These are phyloP conservation scores for Ecliptopera silaceata DNA, from an alignment of 2,888 invertebrate species.

Conservation along the genomic window DNA sequence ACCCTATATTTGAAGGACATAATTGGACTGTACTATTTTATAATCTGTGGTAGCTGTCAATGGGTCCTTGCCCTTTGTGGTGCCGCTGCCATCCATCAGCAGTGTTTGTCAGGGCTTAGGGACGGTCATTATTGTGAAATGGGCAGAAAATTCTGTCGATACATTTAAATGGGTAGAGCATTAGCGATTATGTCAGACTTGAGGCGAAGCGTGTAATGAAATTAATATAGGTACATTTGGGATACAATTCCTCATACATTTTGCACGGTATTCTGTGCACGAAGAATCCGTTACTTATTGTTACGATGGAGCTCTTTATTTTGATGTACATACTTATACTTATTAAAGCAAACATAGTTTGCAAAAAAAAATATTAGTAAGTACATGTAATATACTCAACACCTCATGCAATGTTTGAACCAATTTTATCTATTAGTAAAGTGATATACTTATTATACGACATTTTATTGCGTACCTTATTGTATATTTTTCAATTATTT, in stretches of 20 bases:
- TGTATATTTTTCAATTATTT: too few species aligned
- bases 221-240: conserved; percentile 35
- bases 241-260: conserved; percentile 7
- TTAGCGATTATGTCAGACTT: conserved; percentile 67
- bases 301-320: not conserved
- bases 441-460: too few species aligned
- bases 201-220: conserved; percentile 48
- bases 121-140: conserved; percentile 67
- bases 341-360: too few species aligned
- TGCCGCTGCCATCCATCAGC: conserved; percentile 71
- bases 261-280: not conserved
- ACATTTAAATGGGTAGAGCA: conserved; percentile 61
- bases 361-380: too few species aligned
- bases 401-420: too few species aligned
- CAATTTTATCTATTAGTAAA: too few species aligned
- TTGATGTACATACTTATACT: too few species aligned
- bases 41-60: conserved; percentile 56
- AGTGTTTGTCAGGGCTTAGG: conserved; percentile 60
- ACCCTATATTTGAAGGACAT: conserved; percentile 46
- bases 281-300: not conserved
- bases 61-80: conserved; percentile 69
- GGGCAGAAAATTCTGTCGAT: conserved; percentile 71
- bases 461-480: too few species aligned
- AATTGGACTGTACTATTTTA: conserved; percentile 55
- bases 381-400: too few species aligned